Evolutionary conservation across 92 coral and sea anemone genomes (phyloP), one percentile per base, ranked within the genome.

Genomic region (Muricea muricata): DNA sequence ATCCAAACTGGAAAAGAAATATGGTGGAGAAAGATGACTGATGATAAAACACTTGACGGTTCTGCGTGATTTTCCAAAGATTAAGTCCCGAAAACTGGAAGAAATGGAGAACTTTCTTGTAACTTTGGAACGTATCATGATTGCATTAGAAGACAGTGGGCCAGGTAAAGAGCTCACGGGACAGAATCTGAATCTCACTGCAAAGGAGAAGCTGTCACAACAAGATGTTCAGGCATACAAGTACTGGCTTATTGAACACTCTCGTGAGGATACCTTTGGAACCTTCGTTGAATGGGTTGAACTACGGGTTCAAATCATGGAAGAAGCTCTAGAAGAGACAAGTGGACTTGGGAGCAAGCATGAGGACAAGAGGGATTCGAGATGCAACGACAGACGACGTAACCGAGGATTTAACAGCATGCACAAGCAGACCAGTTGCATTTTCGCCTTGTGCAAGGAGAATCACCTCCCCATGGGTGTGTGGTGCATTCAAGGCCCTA

Each of bases 171-270:
- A 74, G 23, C 82, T 84, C 74, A 84, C 70, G 18, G 85, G 86
- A 23, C 83, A 80, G 34, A 73, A 80, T 35, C 39, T 81, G 75
- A 85, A 80, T 50, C 87, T 80, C 18, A 52, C 89, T 68, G 87
- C 91, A 58, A 88, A 88, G 46, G 88, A 88, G 73, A 83, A 88
- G 78, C 80, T 88, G 23, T 58, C 88, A 13, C 85, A 83, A 66
- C 85, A 77, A 18, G 91, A 88, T 84, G 76, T 88, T 14, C 81
- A 88, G 65, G 79, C 88, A 15, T 88, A 88, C 56, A 88, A 88
- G 77, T 61, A 83, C 58, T 88, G 91, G 88, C 75, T 88, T 25
- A 54, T 77, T 0, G 88, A 88, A 63, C 91, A 77, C 37, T 88
- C 88, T 56, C 32, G 33, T 28, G 88, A 88, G 52, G 91, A 73